Conservation (phyloP, 2,797 vertebrate genomes). For the Eutrigla gurnardus region DNA sequence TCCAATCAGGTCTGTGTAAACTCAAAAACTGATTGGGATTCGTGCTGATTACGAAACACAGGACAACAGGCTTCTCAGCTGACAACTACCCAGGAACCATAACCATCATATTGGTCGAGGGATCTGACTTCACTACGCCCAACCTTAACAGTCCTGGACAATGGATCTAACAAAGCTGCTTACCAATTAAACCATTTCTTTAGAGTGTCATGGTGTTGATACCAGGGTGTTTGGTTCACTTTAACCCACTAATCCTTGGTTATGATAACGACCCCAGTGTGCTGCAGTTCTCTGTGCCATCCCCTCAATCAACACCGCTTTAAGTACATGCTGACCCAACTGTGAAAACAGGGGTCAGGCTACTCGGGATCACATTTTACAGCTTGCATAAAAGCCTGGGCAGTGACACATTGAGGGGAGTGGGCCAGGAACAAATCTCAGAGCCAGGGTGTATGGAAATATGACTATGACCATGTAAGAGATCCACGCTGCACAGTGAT, state of each 20-base stretch:
- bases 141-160: not conserved
- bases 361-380: slow-evolving; percentile 68
- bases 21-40: slow-evolving; percentile 17
- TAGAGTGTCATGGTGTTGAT: not conserved
- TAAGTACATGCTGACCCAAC: slow-evolving; percentile 39
- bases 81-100: slow-evolving; percentile 1
- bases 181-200: not conserved
- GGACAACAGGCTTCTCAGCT: not conserved
- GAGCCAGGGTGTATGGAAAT: slow-evolving; percentile 24
- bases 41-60: not conserved
- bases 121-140: not conserved
- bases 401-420: slow-evolving; percentile 43
- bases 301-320: slow-evolving; percentile 8
- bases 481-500: not conserved
- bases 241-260: slow-evolving; percentile 7
- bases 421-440: slow-evolving; percentile 42
- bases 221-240: not conserved
- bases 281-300: slow-evolving; percentile 13
- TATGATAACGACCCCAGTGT: not conserved
- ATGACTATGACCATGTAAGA: slow-evolving; percentile 1
- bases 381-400: slow-evolving; percentile 52
- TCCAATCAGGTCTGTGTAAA: slow-evolving; percentile 21
- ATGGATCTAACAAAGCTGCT: not conserved
- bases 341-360: slow-evolving; percentile 27
- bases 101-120: not conserved